These are phyloP conservation scores for Thunnus thynnus DNA, from an alignment of 2,113 vertebrate species.

Conservation along the genomic window DNA sequence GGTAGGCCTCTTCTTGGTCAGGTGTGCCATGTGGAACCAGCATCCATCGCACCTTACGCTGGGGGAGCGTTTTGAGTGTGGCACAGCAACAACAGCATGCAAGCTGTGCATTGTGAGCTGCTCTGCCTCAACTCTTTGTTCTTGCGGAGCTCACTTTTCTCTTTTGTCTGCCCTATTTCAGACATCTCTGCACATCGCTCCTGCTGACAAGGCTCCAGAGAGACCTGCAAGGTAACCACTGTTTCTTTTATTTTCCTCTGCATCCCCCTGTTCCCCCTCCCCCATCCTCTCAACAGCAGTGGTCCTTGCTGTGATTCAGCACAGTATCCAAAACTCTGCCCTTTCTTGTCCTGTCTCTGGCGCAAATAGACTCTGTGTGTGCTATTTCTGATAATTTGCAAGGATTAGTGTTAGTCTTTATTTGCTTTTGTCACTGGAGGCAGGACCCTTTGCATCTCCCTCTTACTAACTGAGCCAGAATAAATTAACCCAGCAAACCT, in stretches of 20 bases:
- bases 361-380: slow-evolving; percentile 32
- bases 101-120: slow-evolving; percentile 72
- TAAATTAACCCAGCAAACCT: slow-evolving; percentile 72
- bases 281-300: slow-evolving; percentile 53
- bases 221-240: slow-evolving; percentile 92
- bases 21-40: slow-evolving; percentile 79
- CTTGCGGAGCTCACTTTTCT: slow-evolving; percentile 74
- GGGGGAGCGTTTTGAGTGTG: slow-evolving; percentile 79
- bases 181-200: slow-evolving; percentile 90
- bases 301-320: slow-evolving; percentile 70
- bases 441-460: slow-evolving; percentile 28
- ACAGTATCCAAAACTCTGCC: slow-evolving; percentile 46
- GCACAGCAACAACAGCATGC: slow-evolving; percentile 74
- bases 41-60: slow-evolving; percentile 39
- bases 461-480: slow-evolving; percentile 50
- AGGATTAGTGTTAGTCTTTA: slow-evolving; percentile 55
- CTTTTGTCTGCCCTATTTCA: slow-evolving; percentile 86
- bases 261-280: slow-evolving; percentile 41
- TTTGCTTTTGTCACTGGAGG: slow-evolving; percentile 60
- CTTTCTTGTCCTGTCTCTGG: slow-evolving; percentile 15
- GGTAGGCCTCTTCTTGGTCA: slow-evolving; percentile 42
- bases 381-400: slow-evolving; percentile 37
- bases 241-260: slow-evolving; percentile 61
- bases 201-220: slow-evolving; percentile 89
- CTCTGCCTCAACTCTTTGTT: slow-evolving; percentile 80